These are phyloP conservation scores for Adelognathus sp. DNA, from an alignment of 2,888 invertebrate genomes.

Conservation along the genomic window DNA sequence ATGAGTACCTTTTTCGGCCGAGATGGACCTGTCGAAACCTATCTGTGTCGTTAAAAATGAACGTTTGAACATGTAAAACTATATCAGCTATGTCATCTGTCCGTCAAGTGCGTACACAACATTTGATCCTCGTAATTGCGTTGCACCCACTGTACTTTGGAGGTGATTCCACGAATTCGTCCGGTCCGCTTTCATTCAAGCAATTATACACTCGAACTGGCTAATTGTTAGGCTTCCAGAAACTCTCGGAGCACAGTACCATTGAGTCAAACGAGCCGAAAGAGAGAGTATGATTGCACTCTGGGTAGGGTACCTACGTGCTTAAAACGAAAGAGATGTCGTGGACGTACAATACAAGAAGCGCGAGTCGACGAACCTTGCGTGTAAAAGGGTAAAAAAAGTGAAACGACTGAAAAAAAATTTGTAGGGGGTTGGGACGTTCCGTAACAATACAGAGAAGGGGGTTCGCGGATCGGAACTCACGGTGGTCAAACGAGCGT, in stretches of 20 bases:
- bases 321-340: constrained; percentile 12
- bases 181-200: background rate
- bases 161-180: no score
- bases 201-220: background rate
- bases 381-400: constrained; percentile 5
- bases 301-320: background rate
- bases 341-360: background rate
- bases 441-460: no score
- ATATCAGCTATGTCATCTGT: no score
- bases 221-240: constrained; percentile 35
- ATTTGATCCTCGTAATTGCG: no score
- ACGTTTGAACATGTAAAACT: no score
- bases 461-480: background rate
- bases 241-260: constrained; percentile 41
- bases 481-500: background rate
- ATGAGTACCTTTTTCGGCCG: no score
- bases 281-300: constrained; percentile 30
- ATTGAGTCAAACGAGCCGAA: constrained; percentile 52
- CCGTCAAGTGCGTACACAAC: no score
- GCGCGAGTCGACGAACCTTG: background rate
- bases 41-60: background rate
- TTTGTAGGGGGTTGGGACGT: background rate
- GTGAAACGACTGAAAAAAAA: background rate
- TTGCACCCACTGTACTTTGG: no score
- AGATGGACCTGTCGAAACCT: no score